A percentile compares a stretch with the other conserved stretches of the same genome.
Evolutionary conservation across 1,140 invertebrate genomes (phyloP).

Genomic region (Pantala flavescens): DNA sequence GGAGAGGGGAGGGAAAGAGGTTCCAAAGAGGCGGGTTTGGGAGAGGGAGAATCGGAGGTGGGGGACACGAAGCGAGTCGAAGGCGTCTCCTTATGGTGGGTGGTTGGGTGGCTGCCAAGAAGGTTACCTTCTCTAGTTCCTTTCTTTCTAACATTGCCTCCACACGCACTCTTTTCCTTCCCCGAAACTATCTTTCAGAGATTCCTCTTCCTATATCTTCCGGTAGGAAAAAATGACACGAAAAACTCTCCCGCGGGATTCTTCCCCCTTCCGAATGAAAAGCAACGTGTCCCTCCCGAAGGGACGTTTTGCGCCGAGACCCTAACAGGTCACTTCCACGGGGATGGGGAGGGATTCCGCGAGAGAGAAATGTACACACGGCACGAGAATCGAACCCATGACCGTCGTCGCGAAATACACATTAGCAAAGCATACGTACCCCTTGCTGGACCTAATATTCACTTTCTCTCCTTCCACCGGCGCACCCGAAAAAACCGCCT

Average conservation of each 20-base stretch:
- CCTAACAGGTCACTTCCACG: background rate
- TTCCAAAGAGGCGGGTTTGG: background rate
- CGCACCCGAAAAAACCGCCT: background rate
- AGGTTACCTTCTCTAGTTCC: background rate
- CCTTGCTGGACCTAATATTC: background rate
- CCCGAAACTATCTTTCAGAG: background rate
- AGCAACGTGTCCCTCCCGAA: background rate
- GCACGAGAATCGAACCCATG: no score
- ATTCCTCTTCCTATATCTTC: no score
- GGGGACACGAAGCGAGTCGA: background rate
- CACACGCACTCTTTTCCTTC: background rate
- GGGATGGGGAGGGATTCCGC: background rate
- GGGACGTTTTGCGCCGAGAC: background rate
- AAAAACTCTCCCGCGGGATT: no score
- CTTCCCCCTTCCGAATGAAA: background rate
- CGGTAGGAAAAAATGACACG: no score
- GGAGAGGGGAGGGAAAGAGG: background rate
- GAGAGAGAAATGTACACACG: no score
- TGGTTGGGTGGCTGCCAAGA: constrained; percentile 2
- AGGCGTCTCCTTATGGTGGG: constrained; percentile 2
- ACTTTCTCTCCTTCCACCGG: background rate
- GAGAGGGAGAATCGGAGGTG: background rate
- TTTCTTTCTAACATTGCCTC: background rate
- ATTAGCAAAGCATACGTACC: background rate
- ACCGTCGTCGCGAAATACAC: background rate